Percentiles rank a stretch among this genome's conserved stretches.
Conservation (phyloP, 2,113 vertebrate genomes). For the Forbesichthys agassizii region DNA sequence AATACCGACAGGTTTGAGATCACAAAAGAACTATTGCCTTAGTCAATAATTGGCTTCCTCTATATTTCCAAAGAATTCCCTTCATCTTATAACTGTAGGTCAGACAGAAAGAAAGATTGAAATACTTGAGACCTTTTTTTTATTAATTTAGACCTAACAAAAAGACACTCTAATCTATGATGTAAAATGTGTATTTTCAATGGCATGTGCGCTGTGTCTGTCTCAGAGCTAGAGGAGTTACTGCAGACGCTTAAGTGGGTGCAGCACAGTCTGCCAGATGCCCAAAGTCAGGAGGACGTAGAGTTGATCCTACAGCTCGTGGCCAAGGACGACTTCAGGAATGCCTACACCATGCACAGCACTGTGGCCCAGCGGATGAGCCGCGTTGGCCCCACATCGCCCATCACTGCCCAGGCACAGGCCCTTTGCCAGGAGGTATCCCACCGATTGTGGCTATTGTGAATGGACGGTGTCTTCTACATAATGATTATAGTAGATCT, state of each 20-base stretch:
- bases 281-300: slow-evolving; percentile 92
- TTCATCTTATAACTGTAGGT: too few species aligned
- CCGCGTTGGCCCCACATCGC: slow-evolving; percentile 85
- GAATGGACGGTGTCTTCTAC: too few species aligned
- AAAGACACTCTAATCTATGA: too few species aligned
- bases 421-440: slow-evolving; percentile 90
- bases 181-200: not conserved
- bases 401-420: slow-evolving; percentile 85
- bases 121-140: too few species aligned
- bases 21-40: too few species aligned
- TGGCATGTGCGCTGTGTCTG: slow-evolving; percentile 2
- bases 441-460: too few species aligned
- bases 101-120: too few species aligned
- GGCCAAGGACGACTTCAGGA: slow-evolving; percentile 87
- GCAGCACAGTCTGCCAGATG: slow-evolving; percentile 83
- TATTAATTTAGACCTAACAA: too few species aligned
- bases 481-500: too few species aligned
- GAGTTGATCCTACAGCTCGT: slow-evolving; percentile 86
- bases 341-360: slow-evolving; percentile 87
- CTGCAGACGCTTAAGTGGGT: slow-evolving; percentile 86
- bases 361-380: slow-evolving; percentile 86
- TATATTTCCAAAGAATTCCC: too few species aligned
- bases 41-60: too few species aligned
- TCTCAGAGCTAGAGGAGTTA: slow-evolving; percentile 87
- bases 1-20: too few species aligned